Evolutionary conservation across 1,140 invertebrate genomes (phyloP).

Genomic region (Papilio xuthus): DNA sequence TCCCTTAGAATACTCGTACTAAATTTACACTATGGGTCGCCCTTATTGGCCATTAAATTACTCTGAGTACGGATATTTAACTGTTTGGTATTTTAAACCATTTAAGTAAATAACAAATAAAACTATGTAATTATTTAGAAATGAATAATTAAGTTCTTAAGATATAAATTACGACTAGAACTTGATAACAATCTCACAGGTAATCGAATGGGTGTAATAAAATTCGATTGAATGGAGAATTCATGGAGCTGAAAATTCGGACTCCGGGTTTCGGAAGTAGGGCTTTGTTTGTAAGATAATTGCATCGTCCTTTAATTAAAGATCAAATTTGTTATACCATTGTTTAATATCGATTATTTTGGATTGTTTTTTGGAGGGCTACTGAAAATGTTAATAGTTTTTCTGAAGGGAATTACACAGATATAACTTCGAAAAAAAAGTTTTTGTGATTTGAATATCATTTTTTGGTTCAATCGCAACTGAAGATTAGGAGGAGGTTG

Average conservation of each 20-base stretch:
- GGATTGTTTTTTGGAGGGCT: too few species aligned
- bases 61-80: not conserved
- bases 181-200: slow-evolving; percentile 11
- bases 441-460: too few species aligned
- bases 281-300: slow-evolving; percentile 32
- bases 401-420: too few species aligned
- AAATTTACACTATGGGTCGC: too few species aligned
- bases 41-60: too few species aligned
- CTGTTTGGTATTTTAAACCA: not conserved
- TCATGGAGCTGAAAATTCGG: slow-evolving; percentile 22
- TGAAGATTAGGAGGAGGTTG: too few species aligned
- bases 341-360: not conserved
- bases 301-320: slow-evolving; percentile 27
- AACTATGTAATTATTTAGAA: not conserved
- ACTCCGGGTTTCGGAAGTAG: not conserved
- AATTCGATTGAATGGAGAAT: slow-evolving; percentile 30
- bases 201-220: slow-evolving; percentile 34
- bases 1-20: too few species aligned
- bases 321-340: not conserved
- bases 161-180: slow-evolving; percentile 1
- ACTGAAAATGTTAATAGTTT: too few species aligned
- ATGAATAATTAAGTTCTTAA: not conserved
- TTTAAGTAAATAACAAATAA: not conserved
- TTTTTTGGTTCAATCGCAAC: too few species aligned
- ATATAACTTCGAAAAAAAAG: too few species aligned